A percentile compares a stretch with the other conserved stretches of the same genome.
Conservation (phyloP, 1,140 invertebrate species). For the Eupeodes corollae region DNA sequence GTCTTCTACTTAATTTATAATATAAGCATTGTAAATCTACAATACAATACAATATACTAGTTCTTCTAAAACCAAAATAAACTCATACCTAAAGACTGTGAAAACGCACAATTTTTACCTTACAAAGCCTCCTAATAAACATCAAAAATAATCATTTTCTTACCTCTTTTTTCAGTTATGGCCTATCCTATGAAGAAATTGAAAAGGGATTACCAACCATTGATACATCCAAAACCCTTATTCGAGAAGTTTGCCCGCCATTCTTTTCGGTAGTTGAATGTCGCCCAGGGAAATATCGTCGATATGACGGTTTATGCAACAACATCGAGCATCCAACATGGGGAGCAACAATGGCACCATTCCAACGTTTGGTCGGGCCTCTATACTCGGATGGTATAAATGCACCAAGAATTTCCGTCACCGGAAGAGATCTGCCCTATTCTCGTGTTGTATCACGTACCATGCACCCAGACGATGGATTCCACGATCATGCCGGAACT, state of each 20-base stretch:
- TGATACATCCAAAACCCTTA: conserved; percentile 79
- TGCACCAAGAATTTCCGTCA: conserved; percentile 60
- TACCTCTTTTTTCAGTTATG: conserved; percentile 49
- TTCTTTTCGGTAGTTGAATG: conserved; percentile 80
- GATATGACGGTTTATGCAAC: conserved; percentile 84
- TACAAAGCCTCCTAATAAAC: no score
- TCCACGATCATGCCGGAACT: conserved; percentile 86
- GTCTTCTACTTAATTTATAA: no score
- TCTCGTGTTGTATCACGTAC: conserved; percentile 75
- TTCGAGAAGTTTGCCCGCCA: conserved; percentile 76
- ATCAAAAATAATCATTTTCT: neutral
- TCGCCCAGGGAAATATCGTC: conserved; percentile 76
- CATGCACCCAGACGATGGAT: conserved; percentile 83
- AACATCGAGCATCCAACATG: conserved; percentile 83
- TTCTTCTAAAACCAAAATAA: no score
- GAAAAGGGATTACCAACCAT: conserved; percentile 78
- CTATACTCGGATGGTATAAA: conserved; percentile 71
- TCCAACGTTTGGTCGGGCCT: conserved; percentile 65
- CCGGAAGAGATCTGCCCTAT: conserved; percentile 60
- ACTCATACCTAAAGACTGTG: no score
- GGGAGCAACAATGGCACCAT: conserved; percentile 76
- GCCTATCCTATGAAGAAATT: conserved; percentile 71
- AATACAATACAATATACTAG: no score
- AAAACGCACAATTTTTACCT: no score
- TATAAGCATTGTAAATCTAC: no score